A percentile compares a stretch with the other conserved stretches of the same genome.
These are phyloP conservation scores for Habrosyne pyritoides DNA, from an alignment of 2,888 invertebrate species.

Conservation along the genomic window DNA sequence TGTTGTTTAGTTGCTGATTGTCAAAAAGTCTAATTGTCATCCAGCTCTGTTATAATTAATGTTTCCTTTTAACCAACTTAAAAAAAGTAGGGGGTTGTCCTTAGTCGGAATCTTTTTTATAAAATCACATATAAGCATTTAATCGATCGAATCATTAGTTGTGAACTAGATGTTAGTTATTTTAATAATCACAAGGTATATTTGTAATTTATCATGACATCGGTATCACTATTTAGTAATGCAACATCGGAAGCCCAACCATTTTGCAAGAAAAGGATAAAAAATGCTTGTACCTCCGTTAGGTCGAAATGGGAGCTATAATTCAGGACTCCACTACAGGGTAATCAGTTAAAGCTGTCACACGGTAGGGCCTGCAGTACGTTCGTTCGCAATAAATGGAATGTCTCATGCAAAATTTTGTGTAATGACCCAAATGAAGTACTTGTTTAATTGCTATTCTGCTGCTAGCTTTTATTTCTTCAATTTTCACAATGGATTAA, in stretches of 20 bases:
- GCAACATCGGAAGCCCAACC: neutral
- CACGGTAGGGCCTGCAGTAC: neutral
- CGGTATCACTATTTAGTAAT: neutral
- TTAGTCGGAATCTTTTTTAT: too few relatives aligned
- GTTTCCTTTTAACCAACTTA: too few relatives aligned
- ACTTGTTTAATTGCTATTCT: neutral
- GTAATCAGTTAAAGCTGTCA: conserved; percentile 8
- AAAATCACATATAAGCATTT: too few relatives aligned
- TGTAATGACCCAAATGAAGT: neutral
- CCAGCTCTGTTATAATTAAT: too few relatives aligned
- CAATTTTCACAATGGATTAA: too few relatives aligned
- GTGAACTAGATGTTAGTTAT: neutral
- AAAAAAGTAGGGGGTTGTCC: too few relatives aligned
- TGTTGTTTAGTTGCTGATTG: too few relatives aligned
- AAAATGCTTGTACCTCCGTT: neutral
- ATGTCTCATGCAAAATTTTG: neutral
- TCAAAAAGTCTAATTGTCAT: too few relatives aligned
- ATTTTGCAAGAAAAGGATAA: neutral
- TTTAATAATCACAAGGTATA: neutral
- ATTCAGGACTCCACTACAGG: conserved; percentile 2
- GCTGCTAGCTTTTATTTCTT: neutral
- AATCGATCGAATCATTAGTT: too few relatives aligned
- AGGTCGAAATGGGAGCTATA: conserved; percentile 3
- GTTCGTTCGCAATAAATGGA: neutral
- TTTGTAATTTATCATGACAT: neutral